These are phyloP conservation scores for Trichonephila inaurata DNA, from an alignment of 1,140 invertebrate genomes.

Conservation along the genomic window DNA sequence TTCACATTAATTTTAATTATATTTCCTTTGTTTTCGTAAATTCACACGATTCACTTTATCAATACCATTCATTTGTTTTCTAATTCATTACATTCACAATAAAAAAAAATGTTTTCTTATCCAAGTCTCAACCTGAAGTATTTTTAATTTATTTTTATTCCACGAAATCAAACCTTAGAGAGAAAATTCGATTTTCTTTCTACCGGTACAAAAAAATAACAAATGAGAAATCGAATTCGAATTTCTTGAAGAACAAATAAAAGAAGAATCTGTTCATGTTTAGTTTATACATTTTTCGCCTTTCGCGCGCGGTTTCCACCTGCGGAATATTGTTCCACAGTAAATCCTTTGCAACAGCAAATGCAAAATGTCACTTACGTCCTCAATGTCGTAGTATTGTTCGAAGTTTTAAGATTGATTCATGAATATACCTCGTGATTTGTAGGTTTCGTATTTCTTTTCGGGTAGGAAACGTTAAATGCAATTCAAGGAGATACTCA, in stretches of 20 bases:
- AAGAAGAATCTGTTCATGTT: background rate
- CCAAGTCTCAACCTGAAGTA: too few species aligned
- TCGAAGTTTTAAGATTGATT: slow-evolving; percentile 1
- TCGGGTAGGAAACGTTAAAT: background rate
- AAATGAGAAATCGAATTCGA: background rate
- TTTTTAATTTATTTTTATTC: too few species aligned
- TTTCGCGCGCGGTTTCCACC: background rate
- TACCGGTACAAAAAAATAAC: background rate
- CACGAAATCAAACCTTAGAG: too few species aligned
- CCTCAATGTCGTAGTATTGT: background rate
- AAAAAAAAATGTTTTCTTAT: too few species aligned
- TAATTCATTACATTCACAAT: too few species aligned
- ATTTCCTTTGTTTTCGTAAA: too few species aligned
- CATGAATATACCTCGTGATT: background rate
- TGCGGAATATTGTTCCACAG: background rate
- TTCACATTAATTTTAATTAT: too few species aligned
- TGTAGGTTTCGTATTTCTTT: background rate
- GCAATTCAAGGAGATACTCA: background rate
- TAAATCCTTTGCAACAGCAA: background rate
- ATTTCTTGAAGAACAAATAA: background rate
- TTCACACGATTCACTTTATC: too few species aligned
- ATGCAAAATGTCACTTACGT: slow-evolving; percentile 5
- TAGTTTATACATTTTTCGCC: background rate
- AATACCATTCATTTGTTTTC: too few species aligned
- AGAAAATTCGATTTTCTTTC: background rate